Evolutionary conservation across 53 echinoderm and acorn worm genomes (phyloP).

Genomic region (Astropecten irregularis): DNA sequence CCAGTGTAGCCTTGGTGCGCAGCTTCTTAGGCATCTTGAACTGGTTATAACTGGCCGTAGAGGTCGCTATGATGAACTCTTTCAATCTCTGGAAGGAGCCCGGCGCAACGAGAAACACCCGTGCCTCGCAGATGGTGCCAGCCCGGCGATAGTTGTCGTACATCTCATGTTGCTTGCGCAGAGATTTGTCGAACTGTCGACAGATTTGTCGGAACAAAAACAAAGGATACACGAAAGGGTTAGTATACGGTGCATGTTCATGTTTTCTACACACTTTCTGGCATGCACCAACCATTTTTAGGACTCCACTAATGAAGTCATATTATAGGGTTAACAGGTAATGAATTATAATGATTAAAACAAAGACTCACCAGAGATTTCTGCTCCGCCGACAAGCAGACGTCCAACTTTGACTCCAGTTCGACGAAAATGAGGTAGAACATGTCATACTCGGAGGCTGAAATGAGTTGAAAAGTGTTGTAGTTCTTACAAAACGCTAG

Average conservation of each 20-base stretch:
- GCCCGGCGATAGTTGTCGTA: no score
- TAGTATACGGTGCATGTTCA: background rate
- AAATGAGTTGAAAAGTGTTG: background rate
- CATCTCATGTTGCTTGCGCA: constrained; percentile 44
- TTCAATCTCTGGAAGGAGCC: no score
- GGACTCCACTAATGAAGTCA: no score
- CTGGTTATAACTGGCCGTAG: no score
- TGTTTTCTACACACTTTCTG: background rate
- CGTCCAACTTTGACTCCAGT: constrained; percentile 3
- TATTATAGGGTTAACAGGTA: background rate
- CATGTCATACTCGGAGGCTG: constrained; percentile 16
- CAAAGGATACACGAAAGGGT: background rate
- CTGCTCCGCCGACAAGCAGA: constrained; percentile 9
- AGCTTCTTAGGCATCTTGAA: no score
- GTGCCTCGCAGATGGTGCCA: no score
- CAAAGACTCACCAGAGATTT: constrained; percentile 1
- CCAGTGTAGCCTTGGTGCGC: no score
- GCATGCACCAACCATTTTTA: no score
- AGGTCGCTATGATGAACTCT: no score
- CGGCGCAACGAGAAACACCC: no score
- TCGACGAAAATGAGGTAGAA: constrained; percentile 60
- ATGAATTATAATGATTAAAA: background rate
- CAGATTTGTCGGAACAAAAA: background rate
- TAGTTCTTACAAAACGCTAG: no score
- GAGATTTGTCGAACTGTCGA: constrained; percentile 65